These are phyloP conservation scores for Penaeus indicus DNA, from an alignment of 1,140 invertebrate genomes.

Conservation along the genomic window DNA sequence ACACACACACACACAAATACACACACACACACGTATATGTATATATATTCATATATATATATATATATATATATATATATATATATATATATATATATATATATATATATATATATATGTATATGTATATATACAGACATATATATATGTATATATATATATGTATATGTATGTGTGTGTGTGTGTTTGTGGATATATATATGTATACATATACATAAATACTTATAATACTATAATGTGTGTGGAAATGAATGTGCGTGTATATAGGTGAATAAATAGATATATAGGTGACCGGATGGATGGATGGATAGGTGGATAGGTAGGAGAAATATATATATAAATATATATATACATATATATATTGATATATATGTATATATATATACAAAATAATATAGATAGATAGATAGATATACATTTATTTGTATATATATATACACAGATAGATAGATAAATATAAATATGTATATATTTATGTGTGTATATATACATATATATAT, in stretches of 20 bases:
- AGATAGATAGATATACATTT: conserved; percentile 2
- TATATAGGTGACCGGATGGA: background rate
- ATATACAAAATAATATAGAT: background rate
- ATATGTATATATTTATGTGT: background rate
- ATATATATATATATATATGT: background rate
- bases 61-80: background rate
- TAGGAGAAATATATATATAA: background rate
- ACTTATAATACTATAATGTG: conserved; percentile 1
- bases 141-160: conserved; percentile 2
- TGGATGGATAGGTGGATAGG: background rate
- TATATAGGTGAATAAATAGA: too few relatives aligned
- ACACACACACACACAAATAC: too few relatives aligned
- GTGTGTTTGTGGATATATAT: background rate
- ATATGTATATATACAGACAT: background rate
- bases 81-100: background rate
- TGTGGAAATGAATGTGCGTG: background rate
- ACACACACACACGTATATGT: too few relatives aligned
- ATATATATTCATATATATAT: conserved; percentile 2
- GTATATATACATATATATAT: background rate
- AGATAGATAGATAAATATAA: conserved; percentile 9
- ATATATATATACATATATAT: conserved; percentile 20
- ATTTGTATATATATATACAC: conserved; percentile 37
- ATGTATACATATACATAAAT: background rate
- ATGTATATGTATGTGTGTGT: background rate
- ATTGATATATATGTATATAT: conserved; percentile 11